phyloP scores from a whole-genome alignment of 2,888 invertebrate species.

The Coelinius sp. region DNA sequence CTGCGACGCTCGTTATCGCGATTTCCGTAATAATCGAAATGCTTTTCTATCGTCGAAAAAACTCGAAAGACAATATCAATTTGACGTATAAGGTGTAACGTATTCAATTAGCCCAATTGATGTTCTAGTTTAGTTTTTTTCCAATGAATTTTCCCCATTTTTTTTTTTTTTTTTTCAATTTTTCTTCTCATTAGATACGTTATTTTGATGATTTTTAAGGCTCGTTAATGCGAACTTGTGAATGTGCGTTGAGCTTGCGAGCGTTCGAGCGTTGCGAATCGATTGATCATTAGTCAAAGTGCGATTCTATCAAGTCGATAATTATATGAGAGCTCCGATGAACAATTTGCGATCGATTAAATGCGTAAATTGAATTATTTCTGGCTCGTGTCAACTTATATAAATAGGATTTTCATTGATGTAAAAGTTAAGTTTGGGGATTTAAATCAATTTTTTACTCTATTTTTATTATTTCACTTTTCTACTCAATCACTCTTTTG shows the following conservation, averaged over 20 bases:
- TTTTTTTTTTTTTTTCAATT: not conserved
- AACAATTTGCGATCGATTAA: slow-evolving; percentile 31
- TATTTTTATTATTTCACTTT: no score
- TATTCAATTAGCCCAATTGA: no score
- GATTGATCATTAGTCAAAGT: not conserved
- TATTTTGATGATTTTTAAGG: not conserved
- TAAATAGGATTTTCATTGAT: not conserved
- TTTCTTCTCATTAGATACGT: no score
- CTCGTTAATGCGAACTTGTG: slow-evolving; percentile 40
- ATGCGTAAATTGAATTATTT: slow-evolving; percentile 10
- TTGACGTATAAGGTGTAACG: slow-evolving; percentile 69
- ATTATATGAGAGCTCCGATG: slow-evolving; percentile 26
- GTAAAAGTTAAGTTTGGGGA: not conserved
- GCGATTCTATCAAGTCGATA: not conserved
- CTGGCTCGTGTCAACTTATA: not conserved
- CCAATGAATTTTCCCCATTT: slow-evolving; percentile 1
- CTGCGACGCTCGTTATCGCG: not conserved
- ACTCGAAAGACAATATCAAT: slow-evolving; percentile 7
- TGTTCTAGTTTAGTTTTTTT: slow-evolving; percentile 26
- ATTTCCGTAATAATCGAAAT: slow-evolving; percentile 27
- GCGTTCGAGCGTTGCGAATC: slow-evolving; percentile 32
- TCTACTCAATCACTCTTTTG: no score
- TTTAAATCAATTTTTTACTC: not conserved
- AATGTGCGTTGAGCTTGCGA: slow-evolving; percentile 32
- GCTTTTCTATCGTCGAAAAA: slow-evolving; percentile 23